Evolutionary conservation across 2,888 invertebrate genomes (phyloP).

Genomic region (Harpalus rubripes): DNA sequence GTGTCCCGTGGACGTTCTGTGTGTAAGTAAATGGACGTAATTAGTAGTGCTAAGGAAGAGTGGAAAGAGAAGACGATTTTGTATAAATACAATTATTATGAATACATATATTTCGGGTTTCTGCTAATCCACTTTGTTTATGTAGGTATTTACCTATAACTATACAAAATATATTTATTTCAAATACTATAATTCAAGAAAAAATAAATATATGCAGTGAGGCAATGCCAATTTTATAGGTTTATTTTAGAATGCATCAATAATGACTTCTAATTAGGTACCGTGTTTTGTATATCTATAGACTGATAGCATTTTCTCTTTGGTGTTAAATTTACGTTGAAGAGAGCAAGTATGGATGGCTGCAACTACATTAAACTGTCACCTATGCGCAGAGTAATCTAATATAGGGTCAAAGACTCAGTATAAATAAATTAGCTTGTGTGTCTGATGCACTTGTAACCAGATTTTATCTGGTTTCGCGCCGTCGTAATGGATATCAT

Average conservation of each 20-base stretch:
- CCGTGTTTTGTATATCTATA: background rate
- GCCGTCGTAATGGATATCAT: slow-evolving; percentile 39
- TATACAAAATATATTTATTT: too few relatives aligned
- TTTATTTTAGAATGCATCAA: background rate
- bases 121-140: too few relatives aligned
- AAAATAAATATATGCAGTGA: too few relatives aligned
- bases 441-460: slow-evolving; percentile 48
- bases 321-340: background rate
- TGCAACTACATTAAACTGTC: slow-evolving; percentile 41
- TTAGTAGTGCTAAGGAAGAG: too few relatives aligned
- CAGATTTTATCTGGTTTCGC: slow-evolving; percentile 41
- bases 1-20: too few relatives aligned
- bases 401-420: slow-evolving; percentile 40
- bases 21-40: too few relatives aligned
- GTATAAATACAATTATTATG: too few relatives aligned
- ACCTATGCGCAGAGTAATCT: slow-evolving; percentile 51
- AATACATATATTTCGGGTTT: too few relatives aligned
- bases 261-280: background rate
- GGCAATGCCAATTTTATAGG: background rate
- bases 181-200: too few relatives aligned
- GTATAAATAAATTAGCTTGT: slow-evolving; percentile 55
- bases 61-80: too few relatives aligned
- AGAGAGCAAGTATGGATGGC: background rate
- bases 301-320: slow-evolving; percentile 3
- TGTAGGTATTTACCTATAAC: too few relatives aligned